A percentile compares a stretch with the other conserved stretches of the same genome.
Conservation (phyloP, 2,797 vertebrate species). For the Rhyacichthys aspro region DNA sequence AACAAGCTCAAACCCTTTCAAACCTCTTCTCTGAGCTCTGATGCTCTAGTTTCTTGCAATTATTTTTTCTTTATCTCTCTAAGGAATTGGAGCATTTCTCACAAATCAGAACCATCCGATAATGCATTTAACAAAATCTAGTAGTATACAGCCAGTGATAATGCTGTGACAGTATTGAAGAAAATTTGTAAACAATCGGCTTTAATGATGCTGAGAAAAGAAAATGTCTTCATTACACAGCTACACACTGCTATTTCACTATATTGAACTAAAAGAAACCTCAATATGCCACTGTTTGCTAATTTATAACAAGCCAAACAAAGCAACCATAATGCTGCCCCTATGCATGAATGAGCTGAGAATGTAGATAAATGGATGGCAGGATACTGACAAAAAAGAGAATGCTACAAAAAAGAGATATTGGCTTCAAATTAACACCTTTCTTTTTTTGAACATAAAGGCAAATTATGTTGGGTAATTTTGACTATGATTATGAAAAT, state of each 20-base stretch:
- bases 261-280: neutral
- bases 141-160: neutral
- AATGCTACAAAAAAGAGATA: neutral
- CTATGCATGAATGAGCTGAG: neutral
- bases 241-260: neutral
- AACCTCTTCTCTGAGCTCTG: neutral
- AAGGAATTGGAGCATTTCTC: slow-evolving; percentile 3
- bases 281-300: neutral
- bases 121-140: neutral
- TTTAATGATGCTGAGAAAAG: neutral
- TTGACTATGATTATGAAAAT: neutral
- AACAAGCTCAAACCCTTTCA: slow-evolving; percentile 8
- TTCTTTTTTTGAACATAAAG: too few relatives aligned
- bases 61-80: neutral
- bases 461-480: neutral
- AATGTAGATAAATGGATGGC: neutral
- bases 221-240: neutral
- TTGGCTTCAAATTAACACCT: neutral
- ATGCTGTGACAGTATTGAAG: neutral
- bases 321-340: neutral
- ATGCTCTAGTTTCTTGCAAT: neutral
- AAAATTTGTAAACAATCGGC: too few relatives aligned
- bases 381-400: neutral
- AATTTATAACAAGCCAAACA: neutral
- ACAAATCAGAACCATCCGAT: neutral